These are phyloP conservation scores for Aricia artaxerxes DNA, from an alignment of 2,888 invertebrate genomes.

Conservation along the genomic window DNA sequence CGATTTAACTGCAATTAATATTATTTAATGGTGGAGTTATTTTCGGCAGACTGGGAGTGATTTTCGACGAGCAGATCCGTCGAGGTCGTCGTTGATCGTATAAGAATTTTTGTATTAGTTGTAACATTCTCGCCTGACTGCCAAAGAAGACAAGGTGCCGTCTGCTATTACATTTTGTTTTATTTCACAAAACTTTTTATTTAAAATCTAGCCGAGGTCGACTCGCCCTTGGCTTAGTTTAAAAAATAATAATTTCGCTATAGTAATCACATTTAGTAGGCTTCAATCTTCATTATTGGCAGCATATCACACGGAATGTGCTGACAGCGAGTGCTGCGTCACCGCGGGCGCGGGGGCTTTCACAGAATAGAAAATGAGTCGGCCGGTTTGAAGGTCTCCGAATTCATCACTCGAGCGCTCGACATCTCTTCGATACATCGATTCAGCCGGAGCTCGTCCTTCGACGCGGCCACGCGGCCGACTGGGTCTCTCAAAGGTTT, in stretches of 20 bases:
- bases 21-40: no score
- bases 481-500: neutral
- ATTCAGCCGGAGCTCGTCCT: neutral
- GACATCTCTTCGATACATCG: neutral
- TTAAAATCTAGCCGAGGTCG: neutral
- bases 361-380: constrained; percentile 11
- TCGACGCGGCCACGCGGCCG: neutral
- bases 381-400: neutral
- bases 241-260: neutral
- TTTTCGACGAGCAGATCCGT: no score
- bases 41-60: no score
- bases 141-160: no score
- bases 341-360: neutral
- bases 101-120: no score
- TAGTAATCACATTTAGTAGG: neutral
- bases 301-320: neutral
- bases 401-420: neutral
- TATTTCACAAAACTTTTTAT: no score
- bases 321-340: neutral
- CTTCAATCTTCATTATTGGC: neutral
- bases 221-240: neutral
- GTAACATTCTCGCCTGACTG: no score
- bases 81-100: no score
- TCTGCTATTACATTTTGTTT: no score
- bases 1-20: no score